These are phyloP conservation scores for Microdon myrmicae DNA, from an alignment of 2,888 invertebrate genomes.

Conservation along the genomic window DNA sequence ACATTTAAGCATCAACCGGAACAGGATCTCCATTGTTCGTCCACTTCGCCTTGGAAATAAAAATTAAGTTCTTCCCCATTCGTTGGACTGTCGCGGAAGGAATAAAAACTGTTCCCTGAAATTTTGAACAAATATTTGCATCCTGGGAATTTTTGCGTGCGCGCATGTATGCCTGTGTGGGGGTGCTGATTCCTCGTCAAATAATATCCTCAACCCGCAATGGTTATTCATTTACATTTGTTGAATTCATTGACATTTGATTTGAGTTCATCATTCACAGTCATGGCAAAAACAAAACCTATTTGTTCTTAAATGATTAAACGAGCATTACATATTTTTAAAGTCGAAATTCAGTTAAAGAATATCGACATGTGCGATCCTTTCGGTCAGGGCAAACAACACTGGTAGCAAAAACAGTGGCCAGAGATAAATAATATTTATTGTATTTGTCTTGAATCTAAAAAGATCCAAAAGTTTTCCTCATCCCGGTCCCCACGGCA, in stretches of 20 bases:
- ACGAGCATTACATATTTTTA: slow-evolving; percentile 4
- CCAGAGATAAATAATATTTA: slow-evolving; percentile 12
- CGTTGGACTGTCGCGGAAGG: slow-evolving; percentile 25
- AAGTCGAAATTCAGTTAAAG: neutral
- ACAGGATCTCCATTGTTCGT: slow-evolving; percentile 1
- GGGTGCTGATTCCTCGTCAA: slow-evolving; percentile 29
- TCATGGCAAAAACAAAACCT: slow-evolving; percentile 15
- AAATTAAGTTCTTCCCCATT: slow-evolving; percentile 6
- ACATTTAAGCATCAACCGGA: slow-evolving; percentile 6
- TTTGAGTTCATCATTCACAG: slow-evolving; percentile 25
- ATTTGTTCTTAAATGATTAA: slow-evolving; percentile 11
- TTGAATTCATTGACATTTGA: slow-evolving; percentile 17
- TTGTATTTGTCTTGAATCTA: slow-evolving; percentile 43
- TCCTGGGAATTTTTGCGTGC: slow-evolving; percentile 31
- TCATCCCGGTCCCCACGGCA: slow-evolving; percentile 15
- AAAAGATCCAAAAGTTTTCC: slow-evolving; percentile 46
- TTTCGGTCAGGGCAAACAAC: slow-evolving; percentile 1
- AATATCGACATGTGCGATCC: too few relatives aligned
- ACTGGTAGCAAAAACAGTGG: slow-evolving; percentile 2
- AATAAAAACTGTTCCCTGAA: slow-evolving; percentile 35
- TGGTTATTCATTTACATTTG: slow-evolving; percentile 9
- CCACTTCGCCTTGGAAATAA: slow-evolving; percentile 1
- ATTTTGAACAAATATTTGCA: slow-evolving; percentile 47
- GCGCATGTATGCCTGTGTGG: neutral
- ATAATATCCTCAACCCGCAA: slow-evolving; percentile 26